Evolutionary conservation across 2,888 invertebrate species (phyloP), one percentile per base, ranked within the genome.

Genomic region (Morpho deidamia): DNA sequence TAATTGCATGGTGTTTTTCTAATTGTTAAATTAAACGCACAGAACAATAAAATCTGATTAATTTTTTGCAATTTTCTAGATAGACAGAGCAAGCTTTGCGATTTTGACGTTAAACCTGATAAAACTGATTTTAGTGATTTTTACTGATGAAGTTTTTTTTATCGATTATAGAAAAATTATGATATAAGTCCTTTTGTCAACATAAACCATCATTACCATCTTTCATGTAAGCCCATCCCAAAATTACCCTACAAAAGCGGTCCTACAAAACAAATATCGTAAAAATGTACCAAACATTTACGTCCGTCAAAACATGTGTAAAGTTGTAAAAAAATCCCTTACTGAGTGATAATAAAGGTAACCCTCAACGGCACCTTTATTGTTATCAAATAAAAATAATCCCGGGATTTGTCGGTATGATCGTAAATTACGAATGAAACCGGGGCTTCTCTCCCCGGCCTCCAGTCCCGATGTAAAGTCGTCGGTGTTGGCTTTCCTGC

Each of bases 301-400:
- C 66, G 66, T 63, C 66, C 65, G 67, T 69, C 72, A 61, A 68
- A 77, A 81, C 81, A 81, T 73, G 81, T 83, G 83, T 84, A 77
- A 86, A 83, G 81, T 80, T 81, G 77, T 84, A 81, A 84, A 85
- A 85, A 79, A 78, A 75, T 81, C 77, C 73, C 75, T 62, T 70
- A 68, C 76, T 81, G 83, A 86, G 86, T 88, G 89, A 89, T 89
- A 89, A 87, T 88, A 88, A 88, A 86, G 83, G 85, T 82, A 83
- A 86, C 86, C 87, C 85, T 83, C 83, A 64, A 77, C 78, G 78
- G 79, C 72, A 83, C 86, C 86, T 88, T 87, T 87, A 88, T 88
- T 86, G 87, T 86, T 88, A 89, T 88, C 87, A 80, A 86, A 89
- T 89, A 88, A 89, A 89, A 88, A 86, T 89, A 88, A 89, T 87